Evolutionary conservation across 2,888 invertebrate species (phyloP).

Genomic region (Drosophila paranaensis): DNA sequence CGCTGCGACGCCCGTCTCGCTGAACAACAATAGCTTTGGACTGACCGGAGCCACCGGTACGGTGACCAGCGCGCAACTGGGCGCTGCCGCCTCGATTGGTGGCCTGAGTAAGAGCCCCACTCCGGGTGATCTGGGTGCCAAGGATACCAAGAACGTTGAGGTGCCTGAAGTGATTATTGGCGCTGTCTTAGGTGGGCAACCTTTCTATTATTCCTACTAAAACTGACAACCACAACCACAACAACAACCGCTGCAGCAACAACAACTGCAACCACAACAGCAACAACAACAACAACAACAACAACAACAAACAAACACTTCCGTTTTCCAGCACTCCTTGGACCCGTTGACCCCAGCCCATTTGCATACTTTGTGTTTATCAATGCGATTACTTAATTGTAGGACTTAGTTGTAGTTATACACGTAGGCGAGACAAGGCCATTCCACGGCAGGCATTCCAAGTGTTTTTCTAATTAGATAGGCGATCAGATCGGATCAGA

Average conservation of each 20-base stretch:
- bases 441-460: constrained; percentile 46
- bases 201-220: constrained; percentile 84
- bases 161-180: constrained; percentile 98
- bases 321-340: constrained; percentile 24
- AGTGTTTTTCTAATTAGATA: constrained; percentile 5
- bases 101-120: constrained; percentile 93
- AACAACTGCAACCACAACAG: no score
- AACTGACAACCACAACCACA: constrained; percentile 11
- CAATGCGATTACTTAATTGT: constrained; percentile 35
- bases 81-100: constrained; percentile 87
- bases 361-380: constrained; percentile 7
- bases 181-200: constrained; percentile 93
- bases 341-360: constrained; percentile 2
- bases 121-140: constrained; percentile 91
- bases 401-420: constrained; percentile 48
- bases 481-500: background rate
- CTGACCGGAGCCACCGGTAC: constrained; percentile 87
- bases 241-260: constrained; percentile 9
- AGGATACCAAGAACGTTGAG: constrained; percentile 96
- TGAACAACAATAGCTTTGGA: constrained; percentile 95
- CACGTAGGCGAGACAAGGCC: constrained; percentile 30
- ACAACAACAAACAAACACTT: constrained; percentile 32
- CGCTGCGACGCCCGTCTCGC: constrained; percentile 90
- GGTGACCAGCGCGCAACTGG: constrained; percentile 86
- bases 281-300: constrained; percentile 8